Conservation (phyloP, 1,140 invertebrate genomes). For the Drosophila lini region DNA sequence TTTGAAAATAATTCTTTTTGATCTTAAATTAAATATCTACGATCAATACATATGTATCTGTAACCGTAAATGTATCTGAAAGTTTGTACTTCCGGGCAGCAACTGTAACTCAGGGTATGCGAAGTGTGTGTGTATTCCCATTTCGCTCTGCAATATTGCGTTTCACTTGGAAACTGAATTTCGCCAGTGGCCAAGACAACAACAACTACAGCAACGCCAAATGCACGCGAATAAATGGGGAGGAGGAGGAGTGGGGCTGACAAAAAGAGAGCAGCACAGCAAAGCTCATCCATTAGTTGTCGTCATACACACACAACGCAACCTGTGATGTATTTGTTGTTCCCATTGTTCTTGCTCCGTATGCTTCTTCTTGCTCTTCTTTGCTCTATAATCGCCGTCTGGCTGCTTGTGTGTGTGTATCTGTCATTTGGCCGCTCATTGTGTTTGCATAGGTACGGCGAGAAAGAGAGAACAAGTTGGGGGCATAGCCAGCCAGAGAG, state of each 20-base stretch:
- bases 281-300: conserved; percentile 53
- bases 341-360: conserved; percentile 42
- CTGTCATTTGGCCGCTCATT: conserved; percentile 59
- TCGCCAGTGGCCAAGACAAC: conserved; percentile 25
- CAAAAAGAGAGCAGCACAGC: conserved; percentile 32
- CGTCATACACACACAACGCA: conserved; percentile 29
- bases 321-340: conserved; percentile 37
- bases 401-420: conserved; percentile 54
- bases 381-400: conserved; percentile 63
- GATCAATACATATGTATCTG: conserved; percentile 8
- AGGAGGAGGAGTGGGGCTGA: neutral
- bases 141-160: conserved; percentile 31
- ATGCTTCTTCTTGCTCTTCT: conserved; percentile 30
- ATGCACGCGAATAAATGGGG: conserved; percentile 13
- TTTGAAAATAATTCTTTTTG: too few species aligned
- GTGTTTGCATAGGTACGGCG: conserved; percentile 50
- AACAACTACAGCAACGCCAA: conserved; percentile 4
- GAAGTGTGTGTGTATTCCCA: neutral
- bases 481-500: conserved; percentile 32
- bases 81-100: neutral
- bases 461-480: conserved; percentile 8
- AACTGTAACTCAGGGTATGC: neutral
- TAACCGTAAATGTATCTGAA: neutral
- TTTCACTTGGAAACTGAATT: conserved; percentile 26
- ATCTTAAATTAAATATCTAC: neutral